Evolutionary conservation across 2,888 invertebrate species (phyloP).

Genomic region (Cephus spinipes): DNA sequence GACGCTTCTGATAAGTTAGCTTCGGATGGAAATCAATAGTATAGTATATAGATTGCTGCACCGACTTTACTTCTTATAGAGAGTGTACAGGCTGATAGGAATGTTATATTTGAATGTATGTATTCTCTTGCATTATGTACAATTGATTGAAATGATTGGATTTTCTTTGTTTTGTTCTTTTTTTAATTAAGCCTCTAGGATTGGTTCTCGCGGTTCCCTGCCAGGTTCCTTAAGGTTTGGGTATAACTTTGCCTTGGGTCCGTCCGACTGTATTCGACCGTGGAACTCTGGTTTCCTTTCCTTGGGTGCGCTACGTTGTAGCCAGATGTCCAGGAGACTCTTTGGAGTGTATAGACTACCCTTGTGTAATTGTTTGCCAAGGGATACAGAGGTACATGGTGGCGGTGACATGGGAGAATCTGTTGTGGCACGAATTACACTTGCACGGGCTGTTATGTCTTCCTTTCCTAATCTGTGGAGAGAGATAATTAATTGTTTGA

Average conservation of each 20-base stretch:
- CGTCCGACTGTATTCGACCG: constrained; percentile 69
- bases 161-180: constrained; percentile 10
- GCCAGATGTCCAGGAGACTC: constrained; percentile 78
- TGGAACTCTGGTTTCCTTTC: constrained; percentile 73
- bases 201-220: constrained; percentile 64
- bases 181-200: constrained; percentile 48
- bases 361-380: constrained; percentile 59
- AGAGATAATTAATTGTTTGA: neutral
- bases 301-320: constrained; percentile 69
- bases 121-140: constrained; percentile 49
- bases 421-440: constrained; percentile 80
- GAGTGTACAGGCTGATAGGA: constrained; percentile 53
- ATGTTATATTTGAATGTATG: constrained; percentile 50
- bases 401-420: constrained; percentile 90
- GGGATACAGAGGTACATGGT: constrained; percentile 62
- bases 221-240: constrained; percentile 74
- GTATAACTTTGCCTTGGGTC: constrained; percentile 79
- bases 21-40: neutral
- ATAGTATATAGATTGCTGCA: neutral
- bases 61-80: constrained; percentile 29
- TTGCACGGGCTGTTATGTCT: constrained; percentile 67
- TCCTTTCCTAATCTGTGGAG: constrained; percentile 56
- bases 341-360: constrained; percentile 60
- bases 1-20: neutral
- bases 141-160: constrained; percentile 62